Evolutionary conservation across 2,888 invertebrate genomes (phyloP).

Genomic region (Isoperla grammatica): DNA sequence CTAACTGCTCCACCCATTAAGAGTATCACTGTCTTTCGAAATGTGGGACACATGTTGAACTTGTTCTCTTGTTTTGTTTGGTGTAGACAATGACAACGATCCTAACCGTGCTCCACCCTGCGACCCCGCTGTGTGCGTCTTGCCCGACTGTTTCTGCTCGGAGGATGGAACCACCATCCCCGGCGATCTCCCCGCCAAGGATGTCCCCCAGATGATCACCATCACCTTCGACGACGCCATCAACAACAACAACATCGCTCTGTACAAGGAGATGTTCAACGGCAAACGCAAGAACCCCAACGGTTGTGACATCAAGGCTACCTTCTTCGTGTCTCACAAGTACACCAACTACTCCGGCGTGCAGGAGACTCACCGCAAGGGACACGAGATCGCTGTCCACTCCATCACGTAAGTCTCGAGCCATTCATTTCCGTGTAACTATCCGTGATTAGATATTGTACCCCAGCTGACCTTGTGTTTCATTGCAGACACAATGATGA

Average conservation of each 20-base stretch:
- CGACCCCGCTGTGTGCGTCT: conserved; percentile 75
- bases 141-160: conserved; percentile 92
- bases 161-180: conserved; percentile 86
- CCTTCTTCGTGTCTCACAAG: conserved; percentile 89
- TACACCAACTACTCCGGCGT: conserved; percentile 92
- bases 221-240: conserved; percentile 93
- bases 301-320: conserved; percentile 88
- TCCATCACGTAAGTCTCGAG: conserved; percentile 75
- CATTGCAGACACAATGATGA: conserved; percentile 76
- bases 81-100: conserved; percentile 84
- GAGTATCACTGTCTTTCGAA: not conserved
- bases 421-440: not conserved
- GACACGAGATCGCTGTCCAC: conserved; percentile 90
- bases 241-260: conserved; percentile 90
- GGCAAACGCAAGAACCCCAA: conserved; percentile 86
- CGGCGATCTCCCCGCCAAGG: conserved; percentile 73
- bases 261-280: conserved; percentile 89
- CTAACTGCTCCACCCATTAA: conserved; percentile 9
- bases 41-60: not conserved
- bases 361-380: conserved; percentile 84
- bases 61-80: conserved; percentile 21
- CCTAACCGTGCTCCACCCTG: conserved; percentile 89
- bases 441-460: not conserved
- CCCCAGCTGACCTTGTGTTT: not conserved
- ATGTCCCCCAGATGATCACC: conserved; percentile 91